These are phyloP conservation scores for Gallinago media DNA, from an alignment of 2,113 vertebrate species.

Conservation along the genomic window DNA sequence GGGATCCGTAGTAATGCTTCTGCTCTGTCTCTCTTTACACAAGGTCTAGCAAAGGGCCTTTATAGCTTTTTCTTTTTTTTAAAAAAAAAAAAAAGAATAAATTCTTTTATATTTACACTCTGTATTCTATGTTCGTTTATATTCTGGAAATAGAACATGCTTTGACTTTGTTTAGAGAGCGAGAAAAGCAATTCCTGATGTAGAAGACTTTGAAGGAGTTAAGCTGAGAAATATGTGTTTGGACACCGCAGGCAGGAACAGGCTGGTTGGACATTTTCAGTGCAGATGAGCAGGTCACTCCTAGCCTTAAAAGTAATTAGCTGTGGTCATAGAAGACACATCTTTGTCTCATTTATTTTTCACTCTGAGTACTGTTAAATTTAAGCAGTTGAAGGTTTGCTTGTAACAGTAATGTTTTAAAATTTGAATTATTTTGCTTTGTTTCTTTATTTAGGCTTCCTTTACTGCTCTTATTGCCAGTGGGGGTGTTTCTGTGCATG, in stretches of 20 bases:
- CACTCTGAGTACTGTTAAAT: neutral
- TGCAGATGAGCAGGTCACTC: neutral
- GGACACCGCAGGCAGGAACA: neutral
- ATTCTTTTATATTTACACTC: neutral
- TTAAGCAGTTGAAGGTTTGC: neutral
- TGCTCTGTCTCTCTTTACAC: rapidly evolving
- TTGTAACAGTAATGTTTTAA: neutral
- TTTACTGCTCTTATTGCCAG: neutral
- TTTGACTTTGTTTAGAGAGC: neutral
- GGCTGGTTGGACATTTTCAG: neutral
- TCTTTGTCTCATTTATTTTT: neutral
- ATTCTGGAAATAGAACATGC: neutral
- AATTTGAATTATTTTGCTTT: neutral
- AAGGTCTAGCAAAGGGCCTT: neutral
- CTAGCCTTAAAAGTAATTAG: neutral
- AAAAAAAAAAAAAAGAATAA: no score
- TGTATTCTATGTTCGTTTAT: neutral
- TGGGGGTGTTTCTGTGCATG: neutral
- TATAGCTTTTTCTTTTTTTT: neutral
- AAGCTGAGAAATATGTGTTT: neutral
- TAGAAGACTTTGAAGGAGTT: neutral
- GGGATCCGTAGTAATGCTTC: neutral
- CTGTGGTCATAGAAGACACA: neutral
- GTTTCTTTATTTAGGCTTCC: neutral
- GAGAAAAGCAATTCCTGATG: neutral